Base-by-base conservation (phyloP, 2,888 invertebrate species). In the Morpho deidamia region DNA sequence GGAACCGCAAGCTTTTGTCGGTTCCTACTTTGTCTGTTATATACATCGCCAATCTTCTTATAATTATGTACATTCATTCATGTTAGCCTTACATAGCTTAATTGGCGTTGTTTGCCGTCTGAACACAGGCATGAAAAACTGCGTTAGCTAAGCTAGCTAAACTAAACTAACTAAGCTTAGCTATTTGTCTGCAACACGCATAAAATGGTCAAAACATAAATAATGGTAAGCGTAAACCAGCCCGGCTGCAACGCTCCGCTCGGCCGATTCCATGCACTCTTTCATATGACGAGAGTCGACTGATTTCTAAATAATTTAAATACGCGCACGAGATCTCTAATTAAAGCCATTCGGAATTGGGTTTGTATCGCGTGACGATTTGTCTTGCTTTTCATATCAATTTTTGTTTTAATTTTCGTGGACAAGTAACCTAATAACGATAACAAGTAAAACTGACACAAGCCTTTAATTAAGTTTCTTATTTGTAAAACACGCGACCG, bases 281-380 rank as follows among this genome's bases (percentile, higher is more conserved):
- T 78, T 78, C 85, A 83, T 80, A 72, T 78, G 85, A 79, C 78
- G 76, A 78, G 80, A 49, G 34, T 23, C 49, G 49, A 78, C 70
- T 70, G 84, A 79, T 88, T 88, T 88, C 88, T 88, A 88, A 87
- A 87, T 86, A 82, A 88, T 88, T 86, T 87, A 84, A 86, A 87
- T 87, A 84, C 81, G 76, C 74, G 82, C 85, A 85, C 83, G 85
- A 77, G 65, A 71, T 72, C 64, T 69, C 70, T 71, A 71, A 76
- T 80, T 81, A 83, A 81, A 74, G 65, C 73, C 67, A 74, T 74
- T 74, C 72, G 72, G 74, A 81, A 83, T 76, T 80, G 72, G 78
- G 76, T 81, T 76, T 78, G 68, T 78, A 64, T 73, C 68, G 77
- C 79, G 76, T 79, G 78, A 68, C 66, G 66, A 62, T 65, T 59